A percentile compares a stretch with the other conserved stretches of the same genome.
These are phyloP conservation scores for Diogma glabrata DNA, from an alignment of 2,888 invertebrate genomes.

Conservation along the genomic window DNA sequence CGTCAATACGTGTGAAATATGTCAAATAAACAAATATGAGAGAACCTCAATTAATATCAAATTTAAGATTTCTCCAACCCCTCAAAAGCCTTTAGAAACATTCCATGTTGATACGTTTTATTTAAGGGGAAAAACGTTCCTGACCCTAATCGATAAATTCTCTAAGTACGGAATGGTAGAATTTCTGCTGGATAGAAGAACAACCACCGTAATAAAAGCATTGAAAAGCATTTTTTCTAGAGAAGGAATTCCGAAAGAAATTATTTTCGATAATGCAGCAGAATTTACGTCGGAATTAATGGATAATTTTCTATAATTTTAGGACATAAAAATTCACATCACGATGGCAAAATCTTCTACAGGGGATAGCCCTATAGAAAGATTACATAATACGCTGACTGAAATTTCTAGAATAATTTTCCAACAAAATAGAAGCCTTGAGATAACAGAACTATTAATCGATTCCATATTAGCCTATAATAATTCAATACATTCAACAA, in stretches of 20 bases:
- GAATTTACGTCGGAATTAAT: background rate
- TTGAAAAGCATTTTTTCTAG: background rate
- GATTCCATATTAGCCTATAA: background rate
- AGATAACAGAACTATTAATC: background rate
- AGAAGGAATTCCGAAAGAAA: background rate
- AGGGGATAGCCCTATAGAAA: background rate
- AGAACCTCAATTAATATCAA: too few relatives aligned
- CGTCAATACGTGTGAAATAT: background rate
- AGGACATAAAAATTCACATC: too few relatives aligned
- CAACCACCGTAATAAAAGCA: background rate
- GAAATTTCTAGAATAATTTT: constrained; percentile 3
- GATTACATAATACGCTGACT: background rate
- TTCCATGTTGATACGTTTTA: background rate
- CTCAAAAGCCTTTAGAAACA: background rate
- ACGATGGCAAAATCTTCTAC: background rate
- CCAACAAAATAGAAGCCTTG: background rate
- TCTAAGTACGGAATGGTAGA: background rate
- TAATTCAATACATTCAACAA: background rate
- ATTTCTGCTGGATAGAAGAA: background rate
- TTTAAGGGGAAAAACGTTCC: background rate
- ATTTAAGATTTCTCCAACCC: too few relatives aligned
- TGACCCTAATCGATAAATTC: background rate
- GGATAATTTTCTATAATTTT: too few relatives aligned
- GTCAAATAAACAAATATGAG: background rate
- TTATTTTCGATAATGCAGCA: background rate